Conservation (phyloP, 2,113 vertebrate genomes). For the Crotalus helleri region DNA sequence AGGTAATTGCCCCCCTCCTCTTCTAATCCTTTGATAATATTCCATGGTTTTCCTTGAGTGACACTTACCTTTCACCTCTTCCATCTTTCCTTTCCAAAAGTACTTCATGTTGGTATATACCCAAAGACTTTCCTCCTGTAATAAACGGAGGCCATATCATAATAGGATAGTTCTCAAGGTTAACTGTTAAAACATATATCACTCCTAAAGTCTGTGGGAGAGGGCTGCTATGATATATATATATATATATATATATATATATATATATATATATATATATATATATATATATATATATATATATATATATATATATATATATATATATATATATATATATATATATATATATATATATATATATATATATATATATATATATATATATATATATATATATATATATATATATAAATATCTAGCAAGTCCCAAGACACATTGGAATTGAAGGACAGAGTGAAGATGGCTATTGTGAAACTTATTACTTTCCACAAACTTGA, state of each 20-base stretch:
- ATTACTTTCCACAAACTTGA: background rate
- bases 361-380: too few relatives aligned
- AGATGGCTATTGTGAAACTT: background rate
- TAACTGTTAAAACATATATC: background rate
- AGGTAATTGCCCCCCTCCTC: conserved; percentile 69
- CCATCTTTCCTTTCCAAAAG: background rate
- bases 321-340: too few relatives aligned
- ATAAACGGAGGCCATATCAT: background rate
- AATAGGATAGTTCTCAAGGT: background rate
- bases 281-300: too few relatives aligned
- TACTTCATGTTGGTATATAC: background rate
- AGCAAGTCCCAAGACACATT: background rate
- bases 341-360: too few relatives aligned
- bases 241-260: too few relatives aligned
- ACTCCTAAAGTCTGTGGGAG: background rate
- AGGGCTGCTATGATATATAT: background rate
- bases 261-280: too few relatives aligned
- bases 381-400: too few relatives aligned
- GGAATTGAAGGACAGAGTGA: background rate
- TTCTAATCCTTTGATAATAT: background rate
- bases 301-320: too few relatives aligned
- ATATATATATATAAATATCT: background rate
- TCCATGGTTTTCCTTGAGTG: background rate
- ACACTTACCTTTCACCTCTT: background rate
- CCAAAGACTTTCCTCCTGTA: background rate